Base-by-base conservation (phyloP, 2,888 invertebrate species). In the Athrips mouffetella region DNA sequence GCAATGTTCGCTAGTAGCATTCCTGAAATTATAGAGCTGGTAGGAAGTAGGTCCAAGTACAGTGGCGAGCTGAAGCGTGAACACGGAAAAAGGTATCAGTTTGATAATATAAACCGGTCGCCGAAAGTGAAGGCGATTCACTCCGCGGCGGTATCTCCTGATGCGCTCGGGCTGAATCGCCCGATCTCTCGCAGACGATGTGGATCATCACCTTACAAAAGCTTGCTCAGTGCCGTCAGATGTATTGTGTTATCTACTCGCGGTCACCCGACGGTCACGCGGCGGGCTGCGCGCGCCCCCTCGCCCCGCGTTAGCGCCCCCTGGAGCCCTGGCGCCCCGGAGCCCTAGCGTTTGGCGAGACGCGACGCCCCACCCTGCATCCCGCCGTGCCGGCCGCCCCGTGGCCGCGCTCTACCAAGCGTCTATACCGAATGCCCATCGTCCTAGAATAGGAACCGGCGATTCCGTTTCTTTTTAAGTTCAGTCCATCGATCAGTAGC, bases 1-100 rank as follows among this genome's bases (percentile, higher is more conserved):
- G 98, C 98, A 91, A 97, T 98, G 94, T 99, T 99, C 95, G 98
- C 98, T 92, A 98, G 97, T 94, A 98, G 97, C 94, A 97, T 99
- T 91, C 98, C 98, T 90, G 98, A 99, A 94, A 98, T 99, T 91
- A 98, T 97, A 91, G 98, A 98, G 92, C 96, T 99, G 91, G 96
- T 98, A 92, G 98, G 98, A 91, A 96, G 96, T 93, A 95, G 98
- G 91, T 97, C 98, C 92, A 98, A 98, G 92, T 98, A 98, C 93
- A 96, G 97, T 91, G 98, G 98, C 90, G 96, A 97, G 91, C 98
- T 97, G 93, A 98, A 98, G 93, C 96, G 97, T 91, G 98, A 98
- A 92, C 96, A 97, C 89, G 98, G 98, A 93, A 97, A 98, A 94
- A 97, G 98, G 98, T 98, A 95, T 92, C 90, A 80, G 78, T 82